Conservation (phyloP, 1,140 invertebrate genomes). For the Euura lappo region DNA sequence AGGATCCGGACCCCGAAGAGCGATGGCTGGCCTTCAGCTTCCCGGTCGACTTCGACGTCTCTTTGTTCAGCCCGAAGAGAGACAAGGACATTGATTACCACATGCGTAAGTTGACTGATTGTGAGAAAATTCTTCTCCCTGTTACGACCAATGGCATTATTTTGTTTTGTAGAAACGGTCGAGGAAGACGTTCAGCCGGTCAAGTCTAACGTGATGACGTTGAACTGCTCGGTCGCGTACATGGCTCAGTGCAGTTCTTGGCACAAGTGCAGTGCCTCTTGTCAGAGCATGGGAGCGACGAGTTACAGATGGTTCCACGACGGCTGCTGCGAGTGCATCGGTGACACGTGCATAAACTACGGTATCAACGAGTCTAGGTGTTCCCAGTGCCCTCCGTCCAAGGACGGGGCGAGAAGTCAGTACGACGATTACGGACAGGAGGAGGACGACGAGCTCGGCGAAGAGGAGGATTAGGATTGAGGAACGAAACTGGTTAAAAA, state of each 20-base stretch:
- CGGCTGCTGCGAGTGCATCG: constrained; percentile 94
- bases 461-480: constrained; percentile 20
- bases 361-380: constrained; percentile 87
- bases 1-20: constrained; percentile 74
- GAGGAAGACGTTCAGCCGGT: constrained; percentile 65
- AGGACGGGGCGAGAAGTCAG: constrained; percentile 43
- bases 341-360: constrained; percentile 88
- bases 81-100: constrained; percentile 75
- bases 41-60: constrained; percentile 73
- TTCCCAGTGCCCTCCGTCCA: constrained; percentile 42
- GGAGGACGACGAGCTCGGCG: constrained; percentile 44
- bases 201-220: constrained; percentile 69
- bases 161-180: constrained; percentile 64
- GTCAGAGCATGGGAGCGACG: constrained; percentile 77
- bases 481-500: not conserved
- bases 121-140: constrained; percentile 5
- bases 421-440: constrained; percentile 56
- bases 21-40: constrained; percentile 82
- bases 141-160: constrained; percentile 11
- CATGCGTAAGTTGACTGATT: constrained; percentile 65
- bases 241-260: constrained; percentile 89
- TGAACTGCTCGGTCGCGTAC: constrained; percentile 93
- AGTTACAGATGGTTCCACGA: constrained; percentile 93
- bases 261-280: constrained; percentile 83
- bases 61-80: constrained; percentile 58